These are phyloP conservation scores for Limnephilus auricula DNA, from an alignment of 2,888 invertebrate species.

Conservation along the genomic window DNA sequence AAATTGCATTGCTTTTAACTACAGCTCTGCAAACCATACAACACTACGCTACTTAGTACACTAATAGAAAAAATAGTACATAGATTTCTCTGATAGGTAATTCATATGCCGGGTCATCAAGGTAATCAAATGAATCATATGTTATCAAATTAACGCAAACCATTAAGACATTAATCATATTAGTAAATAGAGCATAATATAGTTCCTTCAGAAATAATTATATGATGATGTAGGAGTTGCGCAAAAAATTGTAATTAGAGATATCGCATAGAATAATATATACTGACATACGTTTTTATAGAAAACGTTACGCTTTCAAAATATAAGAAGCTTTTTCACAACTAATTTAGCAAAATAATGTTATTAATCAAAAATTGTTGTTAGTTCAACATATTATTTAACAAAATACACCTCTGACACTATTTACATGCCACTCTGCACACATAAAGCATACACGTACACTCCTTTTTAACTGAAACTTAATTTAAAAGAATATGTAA, in stretches of 20 bases:
- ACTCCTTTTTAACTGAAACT: neutral
- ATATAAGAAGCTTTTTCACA: neutral
- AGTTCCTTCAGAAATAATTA: no score
- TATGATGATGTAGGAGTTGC: neutral
- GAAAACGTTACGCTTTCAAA: neutral
- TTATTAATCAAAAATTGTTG: neutral
- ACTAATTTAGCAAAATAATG: neutral
- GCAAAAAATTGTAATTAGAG: neutral
- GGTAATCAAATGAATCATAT: neutral
- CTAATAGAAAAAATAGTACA: neutral
- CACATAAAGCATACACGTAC: neutral
- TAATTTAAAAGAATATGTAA: neutral
- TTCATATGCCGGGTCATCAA: neutral
- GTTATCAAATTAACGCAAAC: neutral
- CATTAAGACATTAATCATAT: neutral
- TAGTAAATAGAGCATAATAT: neutral
- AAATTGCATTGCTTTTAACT: constrained; percentile 63
- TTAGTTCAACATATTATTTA: neutral
- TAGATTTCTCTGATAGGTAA: neutral
- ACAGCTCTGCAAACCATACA: constrained; percentile 64
- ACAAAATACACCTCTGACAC: neutral
- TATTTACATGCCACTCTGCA: neutral
- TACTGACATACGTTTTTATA: neutral
- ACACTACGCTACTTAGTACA: constrained; percentile 39
- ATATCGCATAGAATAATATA: neutral